Percentiles rank a stretch among this genome's conserved stretches.
Evolutionary conservation across 2,888 invertebrate genomes (phyloP).

Genomic region (Amblyjoppa proteus): DNA sequence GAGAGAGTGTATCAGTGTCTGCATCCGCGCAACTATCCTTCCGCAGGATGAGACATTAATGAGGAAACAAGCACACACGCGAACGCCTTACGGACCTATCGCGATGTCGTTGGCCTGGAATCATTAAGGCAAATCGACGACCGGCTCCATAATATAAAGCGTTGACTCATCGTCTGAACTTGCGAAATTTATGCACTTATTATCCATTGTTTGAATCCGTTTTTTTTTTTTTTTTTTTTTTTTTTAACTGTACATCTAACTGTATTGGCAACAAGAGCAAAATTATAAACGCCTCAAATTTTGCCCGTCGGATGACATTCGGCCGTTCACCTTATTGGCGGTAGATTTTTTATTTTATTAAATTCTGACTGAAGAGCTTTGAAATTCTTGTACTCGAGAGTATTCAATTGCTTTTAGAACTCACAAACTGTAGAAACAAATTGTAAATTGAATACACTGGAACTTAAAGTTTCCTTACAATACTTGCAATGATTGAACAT

Average conservation of each 20-base stretch:
- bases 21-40: slow-evolving; percentile 58
- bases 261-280: not conserved
- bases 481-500: too few relatives aligned
- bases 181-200: slow-evolving; percentile 35
- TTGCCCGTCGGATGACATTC: too few relatives aligned
- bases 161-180: slow-evolving; percentile 58
- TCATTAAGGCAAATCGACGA: slow-evolving; percentile 70
- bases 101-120: slow-evolving; percentile 58
- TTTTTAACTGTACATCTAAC: not conserved
- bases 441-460: too few relatives aligned
- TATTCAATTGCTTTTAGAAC: too few relatives aligned
- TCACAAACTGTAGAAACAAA: too few relatives aligned
- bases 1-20: not conserved
- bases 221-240: not conserved
- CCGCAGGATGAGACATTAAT: slow-evolving; percentile 70
- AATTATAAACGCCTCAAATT: not conserved
- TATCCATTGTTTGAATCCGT: slow-evolving; percentile 53
- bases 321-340: too few relatives aligned
- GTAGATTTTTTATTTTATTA: too few relatives aligned
- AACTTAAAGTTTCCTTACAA: too few relatives aligned
- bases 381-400: too few relatives aligned
- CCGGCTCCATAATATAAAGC: slow-evolving; percentile 46
- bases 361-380: too few relatives aligned
- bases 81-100: slow-evolving; percentile 51
- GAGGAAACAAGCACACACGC: slow-evolving; percentile 69